phyloP scores from a whole-genome alignment of 2,797 vertebrate genomes.

The Cygnus olor region DNA sequence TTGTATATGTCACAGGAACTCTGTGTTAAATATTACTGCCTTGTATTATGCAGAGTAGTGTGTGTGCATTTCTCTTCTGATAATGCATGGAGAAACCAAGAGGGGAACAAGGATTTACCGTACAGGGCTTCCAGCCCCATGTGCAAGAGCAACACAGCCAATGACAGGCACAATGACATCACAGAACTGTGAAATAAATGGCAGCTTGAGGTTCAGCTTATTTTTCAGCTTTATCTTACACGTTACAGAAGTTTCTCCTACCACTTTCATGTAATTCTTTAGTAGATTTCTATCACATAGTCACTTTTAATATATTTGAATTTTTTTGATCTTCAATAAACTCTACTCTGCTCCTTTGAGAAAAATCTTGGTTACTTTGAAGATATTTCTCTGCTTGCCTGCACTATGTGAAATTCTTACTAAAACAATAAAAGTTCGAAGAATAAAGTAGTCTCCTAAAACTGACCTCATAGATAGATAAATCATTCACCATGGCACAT shows the following conservation, averaged over 20 bases:
- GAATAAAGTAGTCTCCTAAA: conserved; percentile 7
- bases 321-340: conserved; percentile 65
- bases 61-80: conserved; percentile 35
- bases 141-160: background rate
- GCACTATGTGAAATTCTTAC: conserved; percentile 23
- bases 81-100: conserved; percentile 7
- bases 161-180: background rate
- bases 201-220: conserved; percentile 19
- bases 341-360: conserved; percentile 25
- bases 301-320: conserved; percentile 60
- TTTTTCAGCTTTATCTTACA: conserved; percentile 35
- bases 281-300: conserved; percentile 52
- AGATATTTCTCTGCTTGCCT: conserved; percentile 39
- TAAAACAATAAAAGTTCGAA: conserved; percentile 44
- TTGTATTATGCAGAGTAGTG: background rate
- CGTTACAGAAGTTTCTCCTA: background rate
- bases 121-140: background rate
- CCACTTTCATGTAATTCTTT: conserved; percentile 56
- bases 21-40: conserved; percentile 33
- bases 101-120: background rate
- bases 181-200: background rate
- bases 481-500: background rate
- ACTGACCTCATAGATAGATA: background rate
- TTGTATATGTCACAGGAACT: background rate
- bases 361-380: conserved; percentile 55